Conservation (phyloP, 2,113 vertebrate genomes). For the Anolis carolinensis region DNA sequence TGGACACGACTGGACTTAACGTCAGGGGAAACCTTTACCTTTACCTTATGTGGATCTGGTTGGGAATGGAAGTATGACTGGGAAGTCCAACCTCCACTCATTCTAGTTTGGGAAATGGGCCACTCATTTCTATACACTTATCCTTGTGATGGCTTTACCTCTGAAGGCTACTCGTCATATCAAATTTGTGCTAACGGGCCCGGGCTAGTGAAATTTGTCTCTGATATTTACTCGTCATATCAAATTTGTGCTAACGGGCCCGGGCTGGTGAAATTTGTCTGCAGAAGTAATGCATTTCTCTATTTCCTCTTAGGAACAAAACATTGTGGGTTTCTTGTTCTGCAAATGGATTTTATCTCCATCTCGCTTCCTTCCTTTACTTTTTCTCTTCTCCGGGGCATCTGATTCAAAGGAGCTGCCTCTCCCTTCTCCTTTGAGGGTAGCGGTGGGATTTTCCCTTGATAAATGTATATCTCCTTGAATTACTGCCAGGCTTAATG, state of each 20-base stretch:
- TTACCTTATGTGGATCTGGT: background rate
- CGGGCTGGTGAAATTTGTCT: background rate
- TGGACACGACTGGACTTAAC: too few relatives aligned
- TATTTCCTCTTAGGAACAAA: rapidly evolving
- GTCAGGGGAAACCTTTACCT: too few relatives aligned
- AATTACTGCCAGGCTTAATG: slow-evolving; percentile 45
- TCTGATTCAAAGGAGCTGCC: background rate
- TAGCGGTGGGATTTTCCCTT: slow-evolving; percentile 23
- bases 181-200: background rate
- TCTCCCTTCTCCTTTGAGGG: background rate
- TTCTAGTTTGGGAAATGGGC: too few relatives aligned
- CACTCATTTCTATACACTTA: background rate
- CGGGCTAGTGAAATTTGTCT: rapidly evolving
- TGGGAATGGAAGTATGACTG: background rate
- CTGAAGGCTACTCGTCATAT: background rate
- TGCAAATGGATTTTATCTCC: background rate
- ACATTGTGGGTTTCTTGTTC: slow-evolving; percentile 39
- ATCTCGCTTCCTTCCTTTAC: background rate
- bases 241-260: background rate
- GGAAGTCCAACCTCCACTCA: background rate
- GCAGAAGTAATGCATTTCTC: background rate
- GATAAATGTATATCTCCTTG: slow-evolving; percentile 44
- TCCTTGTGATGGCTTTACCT: rapidly evolving
- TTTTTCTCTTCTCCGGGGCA: rapidly evolving
- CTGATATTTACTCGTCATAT: background rate